Base-by-base conservation (phyloP, 2,797 vertebrate species). In the Cossypha niveicapilla region DNA sequence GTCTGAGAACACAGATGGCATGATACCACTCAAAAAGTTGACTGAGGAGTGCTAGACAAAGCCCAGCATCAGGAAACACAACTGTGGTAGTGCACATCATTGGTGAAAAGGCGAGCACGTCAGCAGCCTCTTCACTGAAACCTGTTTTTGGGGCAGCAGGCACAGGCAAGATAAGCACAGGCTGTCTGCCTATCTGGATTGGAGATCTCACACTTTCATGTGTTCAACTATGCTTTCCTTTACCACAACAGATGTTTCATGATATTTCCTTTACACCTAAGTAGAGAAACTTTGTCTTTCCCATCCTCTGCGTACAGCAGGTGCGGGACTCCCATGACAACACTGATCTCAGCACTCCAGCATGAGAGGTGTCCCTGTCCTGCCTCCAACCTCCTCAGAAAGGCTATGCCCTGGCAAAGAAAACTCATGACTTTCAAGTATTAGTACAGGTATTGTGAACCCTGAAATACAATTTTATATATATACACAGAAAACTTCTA, bases 31-130 rank as follows among this genome's bases (percentile, higher is more conserved):
- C 51, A 62, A 74, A 24, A 75, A 61, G 50, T 0, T 54, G 66
- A 19, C 58, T 19, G 3, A 63, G 3, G 0, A 39, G 13, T 1
- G 10, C 35, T 3, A n/a, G 56, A 53, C 54, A 88, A 63, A 87
- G 37, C 15, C 86, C 57, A 80, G 7, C 22, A n/a, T 4, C 71
- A 78, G 47, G 51, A 50, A 80, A 47, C 23, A 47, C 0, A 0
- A 37, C 28, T 2, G 1, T 39, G 1, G 16, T 1, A 30, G 11
- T 0, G 14, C n/a, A 21, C 4, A 3, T 35, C 10, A 1, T 0
- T 11, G 2, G 14, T 35, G 83, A 34, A 39, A 76, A 44, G 1
- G 0, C 0, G 2, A 74, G 56, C 3, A 0, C 0, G 0, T 13
- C 17, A 5, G 63, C 41, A 62, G 30, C 67, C 41, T 76, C 56